phyloP scores from a whole-genome alignment of 1,140 invertebrate genomes.

The Anthonomus grandis region DNA sequence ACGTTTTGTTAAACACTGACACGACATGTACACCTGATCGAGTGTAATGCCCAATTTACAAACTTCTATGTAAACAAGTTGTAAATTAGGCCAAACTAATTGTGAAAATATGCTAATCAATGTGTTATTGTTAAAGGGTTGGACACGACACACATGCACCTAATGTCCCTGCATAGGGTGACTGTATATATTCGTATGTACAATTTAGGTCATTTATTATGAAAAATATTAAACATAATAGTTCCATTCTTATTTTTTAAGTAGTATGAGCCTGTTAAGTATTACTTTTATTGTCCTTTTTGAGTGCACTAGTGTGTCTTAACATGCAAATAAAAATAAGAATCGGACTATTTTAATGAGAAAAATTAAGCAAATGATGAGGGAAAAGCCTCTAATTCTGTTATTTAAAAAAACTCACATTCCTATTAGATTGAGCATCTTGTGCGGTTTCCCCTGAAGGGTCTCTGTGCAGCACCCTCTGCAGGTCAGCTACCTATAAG shows the following conservation, averaged over 20 bases:
- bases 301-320: no score
- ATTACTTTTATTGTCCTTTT: no score
- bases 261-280: no score
- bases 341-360: no score
- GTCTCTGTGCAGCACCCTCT: conserved; percentile 62
- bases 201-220: not conserved
- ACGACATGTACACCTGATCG: conserved; percentile 12
- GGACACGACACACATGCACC: conserved; percentile 4
- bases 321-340: no score
- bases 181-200: not conserved
- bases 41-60: no score
- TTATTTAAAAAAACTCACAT: conserved; percentile 36
- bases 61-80: no score
- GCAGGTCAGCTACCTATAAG: conserved; percentile 63
- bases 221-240: no score
- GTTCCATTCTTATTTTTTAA: no score
- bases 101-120: no score
- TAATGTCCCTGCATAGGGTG: conserved; percentile 27
- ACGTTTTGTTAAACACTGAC: conserved; percentile 26
- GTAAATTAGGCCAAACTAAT: no score
- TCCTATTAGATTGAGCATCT: conserved; percentile 37
- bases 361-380: not conserved
- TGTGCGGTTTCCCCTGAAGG: conserved; percentile 34
- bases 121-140: not conserved
- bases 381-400: conserved; percentile 11